These are phyloP conservation scores for Crax fasciolata DNA, from an alignment of 2,797 vertebrate genomes.

Conservation along the genomic window DNA sequence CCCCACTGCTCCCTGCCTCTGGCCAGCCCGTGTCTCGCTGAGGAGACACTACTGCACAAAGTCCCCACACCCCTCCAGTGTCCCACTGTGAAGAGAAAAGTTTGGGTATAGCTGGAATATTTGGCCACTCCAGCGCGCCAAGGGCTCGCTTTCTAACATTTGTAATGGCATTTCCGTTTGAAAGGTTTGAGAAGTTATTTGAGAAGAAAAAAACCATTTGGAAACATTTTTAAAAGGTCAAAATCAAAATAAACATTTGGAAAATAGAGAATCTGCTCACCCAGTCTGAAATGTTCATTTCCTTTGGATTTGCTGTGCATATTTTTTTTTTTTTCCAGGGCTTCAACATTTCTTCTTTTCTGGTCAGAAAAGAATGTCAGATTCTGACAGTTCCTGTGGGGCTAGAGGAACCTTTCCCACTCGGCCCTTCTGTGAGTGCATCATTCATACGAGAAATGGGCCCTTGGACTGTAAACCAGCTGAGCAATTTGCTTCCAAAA, in stretches of 20 bases:
- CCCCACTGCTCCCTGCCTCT: background rate
- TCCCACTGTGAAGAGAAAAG: background rate
- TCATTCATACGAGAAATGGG: background rate
- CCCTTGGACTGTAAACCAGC: background rate
- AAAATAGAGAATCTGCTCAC: conserved; percentile 12
- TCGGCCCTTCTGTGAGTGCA: background rate
- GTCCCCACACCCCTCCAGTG: background rate
- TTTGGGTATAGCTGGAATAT: background rate
- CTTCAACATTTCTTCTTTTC: conserved; percentile 45
- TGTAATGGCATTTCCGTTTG: conserved; percentile 43
- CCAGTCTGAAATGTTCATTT: conserved; percentile 50
- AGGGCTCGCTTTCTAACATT: conserved; percentile 38
- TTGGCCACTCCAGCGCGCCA: background rate
- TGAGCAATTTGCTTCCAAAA: conserved; percentile 37
- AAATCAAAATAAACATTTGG: conserved; percentile 63
- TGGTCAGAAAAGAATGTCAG: conserved; percentile 42
- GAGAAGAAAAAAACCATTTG: conserved; percentile 41
- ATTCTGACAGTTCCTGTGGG: conserved; percentile 5
- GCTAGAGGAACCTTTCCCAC: conserved; percentile 8
- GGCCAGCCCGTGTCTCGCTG: accelerated
- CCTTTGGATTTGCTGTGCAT: background rate
- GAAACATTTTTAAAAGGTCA: conserved; percentile 68
- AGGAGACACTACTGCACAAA: background rate
- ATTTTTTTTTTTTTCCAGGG: background rate
- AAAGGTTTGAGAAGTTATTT: conserved; percentile 33